Percentiles rank a stretch among this genome's conserved stretches.
Evolutionary conservation across 2,888 invertebrate species (phyloP).

Genomic region (Drosophila anceps): DNA sequence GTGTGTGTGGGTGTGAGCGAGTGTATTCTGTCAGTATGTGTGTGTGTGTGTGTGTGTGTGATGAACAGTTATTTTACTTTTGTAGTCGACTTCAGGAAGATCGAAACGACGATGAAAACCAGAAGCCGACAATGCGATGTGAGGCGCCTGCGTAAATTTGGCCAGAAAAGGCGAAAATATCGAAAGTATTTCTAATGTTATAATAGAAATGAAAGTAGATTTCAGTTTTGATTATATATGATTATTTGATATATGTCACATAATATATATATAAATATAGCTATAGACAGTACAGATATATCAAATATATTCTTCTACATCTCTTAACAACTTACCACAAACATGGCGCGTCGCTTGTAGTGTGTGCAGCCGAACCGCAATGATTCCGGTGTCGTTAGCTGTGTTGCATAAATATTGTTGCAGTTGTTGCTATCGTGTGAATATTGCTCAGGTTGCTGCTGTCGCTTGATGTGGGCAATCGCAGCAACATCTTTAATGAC

Average conservation of each 20-base stretch:
- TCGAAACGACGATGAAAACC: constrained; percentile 37
- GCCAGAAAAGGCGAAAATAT: constrained; percentile 21
- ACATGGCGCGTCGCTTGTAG: constrained; percentile 93
- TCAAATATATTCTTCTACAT: not conserved
- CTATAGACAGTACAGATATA: not conserved
- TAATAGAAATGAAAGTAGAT: too few species aligned
- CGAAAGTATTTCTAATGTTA: not conserved
- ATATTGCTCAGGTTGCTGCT: constrained; percentile 55
- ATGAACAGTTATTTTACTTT: constrained; percentile 49
- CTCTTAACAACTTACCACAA: constrained; percentile 89
- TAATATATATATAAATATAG: not conserved
- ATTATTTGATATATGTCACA: too few species aligned
- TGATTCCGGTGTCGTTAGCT: constrained; percentile 63
- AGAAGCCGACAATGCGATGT: constrained; percentile 39
- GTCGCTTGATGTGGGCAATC: constrained; percentile 49
- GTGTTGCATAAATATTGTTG: constrained; percentile 35
- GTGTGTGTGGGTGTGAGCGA: not conserved
- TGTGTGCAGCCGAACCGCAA: constrained; percentile 90
- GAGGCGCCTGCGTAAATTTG: constrained; percentile 17
- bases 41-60: constrained; percentile 6
- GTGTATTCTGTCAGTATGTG: not conserved
- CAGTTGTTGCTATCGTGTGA: constrained; percentile 24
- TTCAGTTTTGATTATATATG: too few species aligned
- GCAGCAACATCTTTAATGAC: constrained; percentile 48
- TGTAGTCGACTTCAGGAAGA: constrained; percentile 32